Evolutionary conservation across 2,888 invertebrate genomes (phyloP), one percentile per base, ranked within the genome.

Genomic region (Punctoribates punctum): DNA sequence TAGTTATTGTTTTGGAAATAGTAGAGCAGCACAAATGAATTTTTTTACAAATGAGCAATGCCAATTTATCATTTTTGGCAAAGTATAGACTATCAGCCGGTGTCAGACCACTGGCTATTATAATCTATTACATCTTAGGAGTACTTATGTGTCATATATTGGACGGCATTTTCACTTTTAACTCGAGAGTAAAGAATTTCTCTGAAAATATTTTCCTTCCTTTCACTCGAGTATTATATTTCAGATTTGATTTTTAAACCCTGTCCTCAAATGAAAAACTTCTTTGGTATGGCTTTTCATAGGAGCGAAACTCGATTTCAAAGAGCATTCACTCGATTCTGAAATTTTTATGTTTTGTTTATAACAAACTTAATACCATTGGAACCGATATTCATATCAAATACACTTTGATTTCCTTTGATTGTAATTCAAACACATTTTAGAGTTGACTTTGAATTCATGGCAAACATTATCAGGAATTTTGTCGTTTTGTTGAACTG

Each of bases 211-310:
- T 17, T 8, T 13, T 48, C 3, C n/a, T 54, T 54, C n/a, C 2
- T 54, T 54, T 54, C 54, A 4, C 54, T 54, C 54, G 54, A 54
- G 54, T 54, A 54, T 54, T 54, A 54, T 20, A 54, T 54, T 54
- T 54, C 54, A 54, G 34, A 34, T 34, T 20, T 20, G 20, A 54
- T 17, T 54, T 54, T 34, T 34, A 34, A 34, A 34, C 34, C 34
- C 34, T 34, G 34, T 34, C 34, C 34, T 34, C 34, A 34, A n/a
- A 34, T 34, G 34, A 34, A 34, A 34, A 8, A 34, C 34, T 34
- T 34, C 4, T 34, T 34, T 34, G 4, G 34, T 34, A 5, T 34
- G 3, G 34, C 34, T 34, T 34, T 34, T 34, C 34, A 5, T 34
- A 3, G 8, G 34, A 34, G 3, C 8, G 34, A 34, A 5, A 34